A percentile compares a stretch with the other conserved stretches of the same genome.
These are phyloP conservation scores for Tetragonula carbonaria DNA, from an alignment of 2,888 invertebrate species.

Conservation along the genomic window DNA sequence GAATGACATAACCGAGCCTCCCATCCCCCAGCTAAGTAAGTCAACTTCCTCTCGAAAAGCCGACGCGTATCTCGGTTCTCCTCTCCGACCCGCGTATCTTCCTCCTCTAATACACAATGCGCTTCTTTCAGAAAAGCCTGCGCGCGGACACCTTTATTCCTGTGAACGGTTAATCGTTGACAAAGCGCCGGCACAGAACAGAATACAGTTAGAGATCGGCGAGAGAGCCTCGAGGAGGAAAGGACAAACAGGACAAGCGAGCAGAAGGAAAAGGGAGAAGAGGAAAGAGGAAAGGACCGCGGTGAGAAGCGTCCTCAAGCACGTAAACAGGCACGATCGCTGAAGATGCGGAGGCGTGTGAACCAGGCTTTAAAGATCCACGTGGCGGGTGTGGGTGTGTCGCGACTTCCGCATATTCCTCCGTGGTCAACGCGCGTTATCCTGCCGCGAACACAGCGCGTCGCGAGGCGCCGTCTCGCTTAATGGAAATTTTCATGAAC, in stretches of 20 bases:
- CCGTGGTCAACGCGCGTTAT: conserved; percentile 69
- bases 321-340: conserved; percentile 69
- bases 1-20: background rate
- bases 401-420: conserved; percentile 79
- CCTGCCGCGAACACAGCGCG: conserved; percentile 48
- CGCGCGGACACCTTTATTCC: conserved; percentile 33
- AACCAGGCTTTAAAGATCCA: conserved; percentile 70
- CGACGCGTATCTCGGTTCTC: background rate
- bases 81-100: conserved; percentile 14
- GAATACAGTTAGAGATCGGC: conserved; percentile 66
- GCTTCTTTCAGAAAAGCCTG: conserved; percentile 16
- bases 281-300: background rate
- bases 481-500: conserved; percentile 10
- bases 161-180: conserved; percentile 57
- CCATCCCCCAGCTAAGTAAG: background rate
- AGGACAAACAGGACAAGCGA: conserved; percentile 40
- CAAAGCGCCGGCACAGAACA: conserved; percentile 42
- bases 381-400: conserved; percentile 75
- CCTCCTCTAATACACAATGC: background rate
- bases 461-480: conserved; percentile 7
- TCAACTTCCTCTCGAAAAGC: conserved; percentile 17
- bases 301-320: conserved; percentile 48
- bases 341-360: conserved; percentile 75
- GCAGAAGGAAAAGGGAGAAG: conserved; percentile 29
- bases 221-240: conserved; percentile 54